phyloP scores from a whole-genome alignment of 2,888 invertebrate genomes.

The Nebria salina region DNA sequence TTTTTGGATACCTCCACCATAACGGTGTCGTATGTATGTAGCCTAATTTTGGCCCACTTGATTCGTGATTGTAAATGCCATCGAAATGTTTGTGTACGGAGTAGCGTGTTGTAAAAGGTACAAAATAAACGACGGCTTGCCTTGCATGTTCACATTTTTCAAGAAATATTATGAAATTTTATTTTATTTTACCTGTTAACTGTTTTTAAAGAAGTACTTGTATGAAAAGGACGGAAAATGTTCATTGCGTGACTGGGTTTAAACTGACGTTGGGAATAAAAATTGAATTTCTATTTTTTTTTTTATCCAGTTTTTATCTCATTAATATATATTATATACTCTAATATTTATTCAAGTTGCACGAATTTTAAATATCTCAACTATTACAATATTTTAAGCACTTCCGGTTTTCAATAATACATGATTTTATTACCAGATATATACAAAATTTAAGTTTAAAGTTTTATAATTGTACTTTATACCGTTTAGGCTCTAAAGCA shows the following conservation, averaged over 20 bases:
- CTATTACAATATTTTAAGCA: not conserved
- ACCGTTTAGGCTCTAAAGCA: no score
- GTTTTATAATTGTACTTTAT: no score
- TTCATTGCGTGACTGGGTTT: constrained; percentile 25
- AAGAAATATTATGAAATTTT: not conserved
- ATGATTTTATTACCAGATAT: no score
- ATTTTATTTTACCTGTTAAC: not conserved
- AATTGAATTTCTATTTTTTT: constrained; percentile 34
- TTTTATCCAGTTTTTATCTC: not conserved
- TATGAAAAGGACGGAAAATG: constrained; percentile 18
- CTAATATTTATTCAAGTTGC: not conserved
- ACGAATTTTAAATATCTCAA: not conserved
- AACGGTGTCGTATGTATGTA: no score
- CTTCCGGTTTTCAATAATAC: no score
- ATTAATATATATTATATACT: not conserved
- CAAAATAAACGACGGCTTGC: not conserved
- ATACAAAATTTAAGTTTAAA: no score
- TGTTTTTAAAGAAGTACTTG: not conserved
- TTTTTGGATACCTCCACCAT: no score
- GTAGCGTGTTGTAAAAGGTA: not conserved
- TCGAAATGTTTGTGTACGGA: no score
- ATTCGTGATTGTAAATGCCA: no score
- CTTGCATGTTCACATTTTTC: not conserved
- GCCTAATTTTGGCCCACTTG: no score
- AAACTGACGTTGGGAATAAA: constrained; percentile 13